A percentile compares a stretch with the other conserved stretches of the same genome.
These are phyloP conservation scores for Melieria picta DNA, from an alignment of 2,888 invertebrate genomes.

Conservation along the genomic window DNA sequence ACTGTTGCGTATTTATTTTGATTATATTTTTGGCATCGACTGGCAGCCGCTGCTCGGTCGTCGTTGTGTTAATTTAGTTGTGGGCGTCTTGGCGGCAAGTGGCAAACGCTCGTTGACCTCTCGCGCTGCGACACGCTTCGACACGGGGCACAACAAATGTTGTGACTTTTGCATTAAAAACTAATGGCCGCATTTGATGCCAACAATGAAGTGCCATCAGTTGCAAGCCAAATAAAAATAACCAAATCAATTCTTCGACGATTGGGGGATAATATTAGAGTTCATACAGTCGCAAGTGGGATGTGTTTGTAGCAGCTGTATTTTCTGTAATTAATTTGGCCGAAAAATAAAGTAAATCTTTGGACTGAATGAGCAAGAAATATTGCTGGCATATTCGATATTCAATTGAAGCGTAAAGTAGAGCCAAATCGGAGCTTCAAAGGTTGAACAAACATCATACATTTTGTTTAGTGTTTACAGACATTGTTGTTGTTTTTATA, in stretches of 20 bases:
- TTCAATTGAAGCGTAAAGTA: no score
- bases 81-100: neutral
- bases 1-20: slow-evolving; percentile 49
- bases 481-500: no score
- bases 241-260: neutral
- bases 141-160: slow-evolving; percentile 14
- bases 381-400: no score
- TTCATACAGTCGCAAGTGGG: no score
- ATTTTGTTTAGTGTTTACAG: no score
- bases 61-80: slow-evolving; percentile 19
- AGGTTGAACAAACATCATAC: no score
- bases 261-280: no score
- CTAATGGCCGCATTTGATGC: slow-evolving; percentile 30
- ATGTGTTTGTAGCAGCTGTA: no score
- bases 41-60: neutral
- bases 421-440: no score
- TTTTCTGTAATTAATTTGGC: no score
- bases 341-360: no score
- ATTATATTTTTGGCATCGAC: slow-evolving; percentile 34
- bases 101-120: neutral
- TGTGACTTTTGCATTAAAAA: slow-evolving; percentile 27
- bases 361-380: no score
- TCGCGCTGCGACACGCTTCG: slow-evolving; percentile 13
- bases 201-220: slow-evolving; percentile 23
- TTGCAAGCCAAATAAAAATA: slow-evolving; percentile 26